Evolutionary conservation across 2,113 vertebrate genomes (phyloP), one percentile per base, ranked within the genome.

Genomic region (Apteryx mantelli): DNA sequence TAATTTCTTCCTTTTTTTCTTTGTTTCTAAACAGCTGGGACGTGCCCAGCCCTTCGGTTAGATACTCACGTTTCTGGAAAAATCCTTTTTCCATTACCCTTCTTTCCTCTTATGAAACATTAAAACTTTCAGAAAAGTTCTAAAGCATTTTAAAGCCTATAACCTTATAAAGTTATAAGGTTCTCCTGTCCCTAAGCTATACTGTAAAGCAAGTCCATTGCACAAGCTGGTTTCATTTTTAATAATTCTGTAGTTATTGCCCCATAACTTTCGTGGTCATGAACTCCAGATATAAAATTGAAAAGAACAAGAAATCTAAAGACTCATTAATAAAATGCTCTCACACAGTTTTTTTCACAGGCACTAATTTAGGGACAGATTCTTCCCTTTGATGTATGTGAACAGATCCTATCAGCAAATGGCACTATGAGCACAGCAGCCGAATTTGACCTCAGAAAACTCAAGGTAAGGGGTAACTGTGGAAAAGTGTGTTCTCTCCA

Each of bases 211-310:
- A 89, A 79, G 64, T 36, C 88, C 66, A 38, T 89, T 65, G 61
- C 66, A 91, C 84, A 79, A 89, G 76, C 81, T 75, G 66, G 9
- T 84, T 93, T 91, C 88, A 44, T 79, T 86, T 66, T 86, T 82
- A 89, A 93, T 86, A 86, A 96, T 86, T 74, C 88, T 55, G 12
- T 26, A 53, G 82, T 94, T 94, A 94, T 85, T 94, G 65, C 77
- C 83, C 70, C 87, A 89, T 92, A 92, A 83, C 77, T 87, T 94
- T 89, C 75, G 82, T 26, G 44, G 85, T 66, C 63, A 30, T 82
- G 79, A 91, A 88, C 73, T 78, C 64, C 36, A 73, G 69, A 46
- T 20, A 44, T 74, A 73, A 89, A 92, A 92, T 2, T 6, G 52
- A 68, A 58, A 79, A 86, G 73, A 68, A 22, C 5, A 18, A 53